Evolutionary conservation across 1,140 invertebrate genomes (phyloP).

Genomic region (Solenopsis invicta): DNA sequence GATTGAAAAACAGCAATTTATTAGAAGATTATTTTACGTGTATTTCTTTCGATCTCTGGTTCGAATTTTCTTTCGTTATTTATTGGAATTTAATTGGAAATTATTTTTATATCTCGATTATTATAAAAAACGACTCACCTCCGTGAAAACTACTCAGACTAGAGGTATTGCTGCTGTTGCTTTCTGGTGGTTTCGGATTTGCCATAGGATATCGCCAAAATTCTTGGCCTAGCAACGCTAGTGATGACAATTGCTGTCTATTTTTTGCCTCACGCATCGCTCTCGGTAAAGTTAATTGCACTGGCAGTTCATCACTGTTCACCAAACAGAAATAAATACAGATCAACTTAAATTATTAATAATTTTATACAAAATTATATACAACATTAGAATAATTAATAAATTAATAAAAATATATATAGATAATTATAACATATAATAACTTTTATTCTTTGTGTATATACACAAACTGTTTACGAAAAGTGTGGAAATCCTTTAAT

Average conservation of each 20-base stretch:
- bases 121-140: slow-evolving; percentile 74
- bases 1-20: background rate
- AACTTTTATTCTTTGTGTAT: too few relatives aligned
- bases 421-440: too few relatives aligned
- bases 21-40: background rate
- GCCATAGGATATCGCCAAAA: slow-evolving; percentile 96
- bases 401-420: too few relatives aligned
- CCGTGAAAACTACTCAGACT: slow-evolving; percentile 85
- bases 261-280: slow-evolving; percentile 94
- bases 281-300: slow-evolving; percentile 94
- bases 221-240: slow-evolving; percentile 97
- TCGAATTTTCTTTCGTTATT: background rate
- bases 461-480: too few relatives aligned
- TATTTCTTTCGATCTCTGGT: background rate
- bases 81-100: background rate
- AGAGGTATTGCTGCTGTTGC: slow-evolving; percentile 85
- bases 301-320: slow-evolving; percentile 96
- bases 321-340: slow-evolving; percentile 62
- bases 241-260: slow-evolving; percentile 95
- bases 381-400: too few relatives aligned
- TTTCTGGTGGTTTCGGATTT: slow-evolving; percentile 88
- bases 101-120: background rate
- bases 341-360: slow-evolving; percentile 47
- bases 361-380: background rate
- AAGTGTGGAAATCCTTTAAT: too few relatives aligned